phyloP scores from a whole-genome alignment of 2,113 vertebrate species.

The Pseudorectes ferrugineus region DNA sequence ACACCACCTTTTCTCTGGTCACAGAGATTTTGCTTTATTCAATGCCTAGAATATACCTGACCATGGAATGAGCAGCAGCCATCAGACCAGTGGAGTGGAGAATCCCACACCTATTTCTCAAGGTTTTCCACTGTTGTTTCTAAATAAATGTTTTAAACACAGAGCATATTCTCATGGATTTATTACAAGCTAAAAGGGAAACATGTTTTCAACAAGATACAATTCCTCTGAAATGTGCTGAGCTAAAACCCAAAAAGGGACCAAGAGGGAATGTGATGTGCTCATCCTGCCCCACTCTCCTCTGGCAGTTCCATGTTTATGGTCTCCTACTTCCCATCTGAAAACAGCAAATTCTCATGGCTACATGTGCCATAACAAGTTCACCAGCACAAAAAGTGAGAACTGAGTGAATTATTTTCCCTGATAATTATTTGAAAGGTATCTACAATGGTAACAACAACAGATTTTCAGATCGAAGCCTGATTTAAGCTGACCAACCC shows the following conservation, averaged over 20 bases:
- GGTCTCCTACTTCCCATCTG: background rate
- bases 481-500: slow-evolving; percentile 2
- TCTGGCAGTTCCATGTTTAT: background rate
- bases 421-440: background rate
- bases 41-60: background rate
- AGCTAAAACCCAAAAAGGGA: background rate
- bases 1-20: background rate
- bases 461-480: slow-evolving; percentile 21
- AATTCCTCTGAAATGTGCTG: background rate
- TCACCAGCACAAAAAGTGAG: background rate
- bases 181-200: background rate
- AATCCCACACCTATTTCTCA: background rate
- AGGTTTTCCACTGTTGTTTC: background rate
- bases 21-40: background rate
- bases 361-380: background rate
- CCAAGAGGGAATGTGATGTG: background rate
- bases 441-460: background rate
- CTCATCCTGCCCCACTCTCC: background rate
- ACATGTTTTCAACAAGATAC: background rate
- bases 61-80: background rate
- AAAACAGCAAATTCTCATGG: background rate
- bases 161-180: background rate
- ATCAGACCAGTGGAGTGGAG: background rate
- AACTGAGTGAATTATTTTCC: background rate
- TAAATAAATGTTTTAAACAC: background rate